These are phyloP conservation scores for Prunella strophiata DNA, from an alignment of 2,797 vertebrate genomes.

Conservation along the genomic window DNA sequence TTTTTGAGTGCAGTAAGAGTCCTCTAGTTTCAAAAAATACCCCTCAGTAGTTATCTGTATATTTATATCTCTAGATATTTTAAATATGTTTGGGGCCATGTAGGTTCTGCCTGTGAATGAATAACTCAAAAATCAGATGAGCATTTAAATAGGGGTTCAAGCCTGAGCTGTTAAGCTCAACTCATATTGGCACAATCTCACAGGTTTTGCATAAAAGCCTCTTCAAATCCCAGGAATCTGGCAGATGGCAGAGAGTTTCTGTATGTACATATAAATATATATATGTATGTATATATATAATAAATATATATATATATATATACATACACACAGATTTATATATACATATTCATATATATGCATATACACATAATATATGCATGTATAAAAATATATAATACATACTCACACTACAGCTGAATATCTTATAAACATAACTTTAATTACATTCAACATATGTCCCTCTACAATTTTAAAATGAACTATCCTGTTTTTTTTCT, in stretches of 20 bases:
- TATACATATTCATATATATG: neutral
- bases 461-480: neutral
- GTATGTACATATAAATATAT: too few relatives aligned
- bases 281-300: neutral
- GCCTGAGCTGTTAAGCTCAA: neutral
- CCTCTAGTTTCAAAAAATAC: neutral
- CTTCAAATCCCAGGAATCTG: neutral
- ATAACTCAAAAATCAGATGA: neutral
- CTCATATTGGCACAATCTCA: neutral
- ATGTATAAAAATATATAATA: neutral
- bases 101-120: neutral
- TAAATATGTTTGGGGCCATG: neutral
- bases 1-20: neutral
- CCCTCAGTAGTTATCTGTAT: neutral
- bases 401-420: neutral
- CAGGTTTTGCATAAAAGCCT: neutral
- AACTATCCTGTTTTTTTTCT: neutral
- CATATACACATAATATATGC: neutral
- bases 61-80: neutral
- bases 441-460: neutral
- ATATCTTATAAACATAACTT: neutral
- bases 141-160: neutral
- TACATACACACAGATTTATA: neutral
- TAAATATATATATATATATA: neutral
- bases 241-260: neutral